These are phyloP conservation scores for Augochlora pura DNA, from an alignment of 1,140 invertebrate species.

Conservation along the genomic window DNA sequence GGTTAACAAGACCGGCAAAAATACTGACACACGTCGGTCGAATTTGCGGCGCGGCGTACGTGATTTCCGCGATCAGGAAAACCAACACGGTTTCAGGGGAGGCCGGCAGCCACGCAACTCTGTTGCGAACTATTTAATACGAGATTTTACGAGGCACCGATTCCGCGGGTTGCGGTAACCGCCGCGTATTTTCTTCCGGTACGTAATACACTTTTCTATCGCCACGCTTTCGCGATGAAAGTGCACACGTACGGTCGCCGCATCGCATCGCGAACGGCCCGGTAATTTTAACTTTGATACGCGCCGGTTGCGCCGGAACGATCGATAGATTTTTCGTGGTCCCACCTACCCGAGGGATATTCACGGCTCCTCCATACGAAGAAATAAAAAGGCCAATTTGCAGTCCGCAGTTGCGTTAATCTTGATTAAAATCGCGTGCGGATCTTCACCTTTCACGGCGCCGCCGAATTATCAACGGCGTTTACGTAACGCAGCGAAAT, in stretches of 20 bases:
- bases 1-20: too few species aligned
- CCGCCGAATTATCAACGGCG: not conserved
- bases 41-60: too few species aligned
- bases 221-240: constrained; percentile 62
- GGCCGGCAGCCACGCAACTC: constrained; percentile 34
- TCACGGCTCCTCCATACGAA: constrained; percentile 1
- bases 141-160: constrained; percentile 51
- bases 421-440: constrained; percentile 8
- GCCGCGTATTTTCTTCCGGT: constrained; percentile 56
- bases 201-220: constrained; percentile 55
- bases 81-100: too few species aligned
- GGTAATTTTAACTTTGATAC: not conserved
- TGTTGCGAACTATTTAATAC: constrained; percentile 58
- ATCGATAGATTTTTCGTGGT: constrained; percentile 38
- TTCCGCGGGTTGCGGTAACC: constrained; percentile 50
- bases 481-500: constrained; percentile 15
- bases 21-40: too few species aligned
- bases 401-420: constrained; percentile 9
- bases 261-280: not conserved
- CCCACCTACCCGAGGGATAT: not conserved
- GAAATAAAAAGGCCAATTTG: constrained; percentile 34
- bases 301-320: constrained; percentile 34
- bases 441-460: not conserved
- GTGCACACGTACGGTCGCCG: constrained; percentile 12
- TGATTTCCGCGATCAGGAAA: too few species aligned